Evolutionary conservation across 2,888 invertebrate species (phyloP).

Genomic region (Hypena proboscidalis): DNA sequence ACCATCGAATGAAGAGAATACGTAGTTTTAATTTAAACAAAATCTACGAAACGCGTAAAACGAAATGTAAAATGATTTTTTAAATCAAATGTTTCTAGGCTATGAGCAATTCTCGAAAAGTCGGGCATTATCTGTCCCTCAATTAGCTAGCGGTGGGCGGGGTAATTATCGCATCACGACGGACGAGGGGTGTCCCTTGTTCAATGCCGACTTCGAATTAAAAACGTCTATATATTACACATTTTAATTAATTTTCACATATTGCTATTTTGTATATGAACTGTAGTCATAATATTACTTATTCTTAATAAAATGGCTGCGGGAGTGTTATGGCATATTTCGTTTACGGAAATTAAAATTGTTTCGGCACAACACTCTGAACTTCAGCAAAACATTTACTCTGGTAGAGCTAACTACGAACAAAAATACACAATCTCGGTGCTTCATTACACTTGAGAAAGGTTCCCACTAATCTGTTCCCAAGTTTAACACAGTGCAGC

Average conservation of each 20-base stretch:
- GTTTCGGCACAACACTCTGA: background rate
- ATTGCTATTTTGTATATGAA: too few relatives aligned
- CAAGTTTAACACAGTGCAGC: constrained; percentile 25
- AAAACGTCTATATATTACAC: background rate
- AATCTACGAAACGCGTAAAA: too few relatives aligned
- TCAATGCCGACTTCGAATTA: constrained; percentile 8
- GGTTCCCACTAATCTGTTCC: constrained; percentile 9
- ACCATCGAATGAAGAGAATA: too few relatives aligned
- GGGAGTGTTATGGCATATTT: background rate
- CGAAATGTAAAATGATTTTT: too few relatives aligned
- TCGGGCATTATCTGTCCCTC: constrained; percentile 54
- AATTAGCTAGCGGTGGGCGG: constrained; percentile 56
- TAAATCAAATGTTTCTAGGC: too few relatives aligned
- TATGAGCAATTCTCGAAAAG: constrained; percentile 38
- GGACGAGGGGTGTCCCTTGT: constrained; percentile 24
- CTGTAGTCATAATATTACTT: too few relatives aligned
- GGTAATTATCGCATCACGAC: constrained; percentile 64
- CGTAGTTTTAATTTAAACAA: too few relatives aligned
- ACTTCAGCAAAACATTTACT: constrained; percentile 4
- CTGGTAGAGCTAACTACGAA: constrained; percentile 1
- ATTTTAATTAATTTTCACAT: too few relatives aligned
- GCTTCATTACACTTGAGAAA: constrained; percentile 2
- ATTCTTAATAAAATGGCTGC: too few relatives aligned
- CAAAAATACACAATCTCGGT: constrained; percentile 3
- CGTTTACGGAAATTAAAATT: background rate